These are phyloP conservation scores for Paramisgurnus dabryanus DNA, from an alignment of 2,113 vertebrate genomes.

Conservation along the genomic window DNA sequence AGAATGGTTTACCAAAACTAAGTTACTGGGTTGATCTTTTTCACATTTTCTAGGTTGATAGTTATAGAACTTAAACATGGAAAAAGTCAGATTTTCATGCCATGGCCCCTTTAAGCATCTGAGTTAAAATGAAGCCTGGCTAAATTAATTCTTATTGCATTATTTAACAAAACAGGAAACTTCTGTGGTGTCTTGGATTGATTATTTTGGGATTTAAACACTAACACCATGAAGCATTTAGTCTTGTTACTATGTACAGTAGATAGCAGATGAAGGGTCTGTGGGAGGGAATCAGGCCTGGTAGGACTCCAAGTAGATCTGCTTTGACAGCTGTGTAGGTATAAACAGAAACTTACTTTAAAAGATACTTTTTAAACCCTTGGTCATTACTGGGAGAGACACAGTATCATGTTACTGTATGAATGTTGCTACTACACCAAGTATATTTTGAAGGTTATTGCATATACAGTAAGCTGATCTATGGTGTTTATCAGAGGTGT, in stretches of 20 bases:
- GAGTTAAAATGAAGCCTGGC: constrained; percentile 5
- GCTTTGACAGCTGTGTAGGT: constrained; percentile 26
- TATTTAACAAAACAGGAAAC: constrained; percentile 23
- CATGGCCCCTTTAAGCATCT: background rate
- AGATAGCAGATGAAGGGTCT: background rate
- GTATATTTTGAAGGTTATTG: background rate
- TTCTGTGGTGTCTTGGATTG: background rate
- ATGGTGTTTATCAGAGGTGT: too few relatives aligned
- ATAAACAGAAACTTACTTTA: background rate
- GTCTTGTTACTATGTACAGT: background rate
- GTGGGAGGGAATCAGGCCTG: background rate
- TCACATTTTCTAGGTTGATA: too few relatives aligned
- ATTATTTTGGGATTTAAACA: background rate
- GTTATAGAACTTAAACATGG: too few relatives aligned
- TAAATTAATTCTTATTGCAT: constrained; percentile 44
- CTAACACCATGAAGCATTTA: background rate
- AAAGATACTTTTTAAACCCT: constrained; percentile 8
- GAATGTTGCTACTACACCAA: background rate
- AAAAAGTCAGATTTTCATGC: too few relatives aligned
- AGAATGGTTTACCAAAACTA: too few relatives aligned
- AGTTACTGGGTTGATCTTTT: too few relatives aligned
- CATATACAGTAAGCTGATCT: too few relatives aligned
- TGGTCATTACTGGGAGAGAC: background rate
- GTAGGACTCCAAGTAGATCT: background rate
- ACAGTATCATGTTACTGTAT: background rate